These are phyloP conservation scores for Selene dorsalis DNA, from an alignment of 2,797 vertebrate species.

Conservation along the genomic window DNA sequence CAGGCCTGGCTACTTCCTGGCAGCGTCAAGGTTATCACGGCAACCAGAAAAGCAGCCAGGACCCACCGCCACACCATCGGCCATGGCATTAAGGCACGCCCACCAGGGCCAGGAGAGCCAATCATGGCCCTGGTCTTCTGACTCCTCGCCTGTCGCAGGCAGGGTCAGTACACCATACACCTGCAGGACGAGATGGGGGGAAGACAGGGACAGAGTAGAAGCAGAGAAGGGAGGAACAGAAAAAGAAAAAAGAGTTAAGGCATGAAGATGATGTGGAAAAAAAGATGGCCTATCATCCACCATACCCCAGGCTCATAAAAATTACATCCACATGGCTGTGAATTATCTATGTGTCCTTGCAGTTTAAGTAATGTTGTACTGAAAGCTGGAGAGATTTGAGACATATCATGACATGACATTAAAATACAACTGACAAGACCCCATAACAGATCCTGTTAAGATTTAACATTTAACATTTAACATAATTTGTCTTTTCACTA, in stretches of 20 bases:
- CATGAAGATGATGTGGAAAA: constrained; percentile 22
- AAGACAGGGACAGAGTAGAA: constrained; percentile 4
- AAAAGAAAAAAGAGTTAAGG: constrained; percentile 20
- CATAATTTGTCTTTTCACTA: constrained; percentile 68
- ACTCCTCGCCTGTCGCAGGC: constrained; percentile 81
- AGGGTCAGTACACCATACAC: constrained; percentile 85
- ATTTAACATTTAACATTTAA: no score
- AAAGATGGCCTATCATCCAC: constrained; percentile 33
- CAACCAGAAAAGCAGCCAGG: constrained; percentile 79
- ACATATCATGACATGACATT: constrained; percentile 40
- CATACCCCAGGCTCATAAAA: constrained; percentile 60
- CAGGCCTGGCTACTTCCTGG: constrained; percentile 86
- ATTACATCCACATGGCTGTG: constrained; percentile 51
- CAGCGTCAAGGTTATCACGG: constrained; percentile 80
- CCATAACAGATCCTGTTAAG: constrained; percentile 36
- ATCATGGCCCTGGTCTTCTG: constrained; percentile 82
- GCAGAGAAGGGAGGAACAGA: not conserved
- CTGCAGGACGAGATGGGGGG: constrained; percentile 73
- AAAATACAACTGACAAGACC: constrained; percentile 54
- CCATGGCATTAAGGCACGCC: constrained; percentile 84
- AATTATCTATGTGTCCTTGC: constrained; percentile 57
- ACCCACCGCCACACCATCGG: constrained; percentile 75
- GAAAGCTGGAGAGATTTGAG: constrained; percentile 41
- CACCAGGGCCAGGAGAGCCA: constrained; percentile 86
- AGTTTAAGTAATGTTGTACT: constrained; percentile 40